Percentiles rank a stretch among this genome's conserved stretches.
phyloP scores from a whole-genome alignment of 2,113 vertebrate species.

The Solea senegalensis region DNA sequence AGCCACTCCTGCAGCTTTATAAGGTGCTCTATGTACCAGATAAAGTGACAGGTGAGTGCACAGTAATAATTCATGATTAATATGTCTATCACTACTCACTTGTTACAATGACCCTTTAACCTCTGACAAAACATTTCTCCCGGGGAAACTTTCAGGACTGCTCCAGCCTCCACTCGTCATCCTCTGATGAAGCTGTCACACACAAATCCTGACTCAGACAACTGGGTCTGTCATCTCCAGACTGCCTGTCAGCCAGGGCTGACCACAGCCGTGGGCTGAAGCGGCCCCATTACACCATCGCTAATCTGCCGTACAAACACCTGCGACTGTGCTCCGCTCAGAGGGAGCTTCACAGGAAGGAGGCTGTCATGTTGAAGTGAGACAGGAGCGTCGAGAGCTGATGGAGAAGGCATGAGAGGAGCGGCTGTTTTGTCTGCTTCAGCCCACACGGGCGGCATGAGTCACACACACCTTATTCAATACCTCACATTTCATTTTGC shows the following conservation, averaged over 20 bases:
- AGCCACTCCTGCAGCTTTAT: too few relatives aligned
- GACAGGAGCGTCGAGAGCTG: constrained; percentile 30
- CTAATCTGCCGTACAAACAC: constrained; percentile 2
- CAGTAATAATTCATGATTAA: not conserved
- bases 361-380: constrained; percentile 32
- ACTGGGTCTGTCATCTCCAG: constrained; percentile 72
- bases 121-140: constrained; percentile 8
- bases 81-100: constrained; percentile 1
- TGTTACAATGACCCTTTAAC: constrained; percentile 1
- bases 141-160: not conserved
- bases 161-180: not conserved
- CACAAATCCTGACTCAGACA: constrained; percentile 59
- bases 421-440: constrained; percentile 48
- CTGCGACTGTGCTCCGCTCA: constrained; percentile 9
- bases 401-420: constrained; percentile 36
- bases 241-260: constrained; percentile 28
- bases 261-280: not conserved
- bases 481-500: constrained; percentile 34
- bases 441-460: constrained; percentile 61
- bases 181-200: constrained; percentile 58
- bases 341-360: constrained; percentile 24
- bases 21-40: too few relatives aligned
- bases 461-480: constrained; percentile 55
- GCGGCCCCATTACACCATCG: not conserved
- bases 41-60: too few relatives aligned